Evolutionary conservation across 2,888 invertebrate genomes (phyloP).

Genomic region (Cantharis rufa): DNA sequence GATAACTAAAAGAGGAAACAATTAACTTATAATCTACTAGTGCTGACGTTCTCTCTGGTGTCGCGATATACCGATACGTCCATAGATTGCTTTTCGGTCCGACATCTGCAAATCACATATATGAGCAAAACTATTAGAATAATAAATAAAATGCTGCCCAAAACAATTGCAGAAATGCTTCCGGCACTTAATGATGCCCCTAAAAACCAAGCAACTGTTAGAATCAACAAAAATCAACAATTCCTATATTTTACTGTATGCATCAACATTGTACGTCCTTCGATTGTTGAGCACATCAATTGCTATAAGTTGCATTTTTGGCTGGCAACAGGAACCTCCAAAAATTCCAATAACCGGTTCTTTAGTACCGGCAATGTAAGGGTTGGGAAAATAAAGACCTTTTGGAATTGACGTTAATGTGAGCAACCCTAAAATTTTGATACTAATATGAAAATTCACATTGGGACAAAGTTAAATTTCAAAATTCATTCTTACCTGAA

Average conservation of each 20-base stretch:
- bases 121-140: constrained; percentile 61
- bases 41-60: not conserved
- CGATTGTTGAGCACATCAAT: constrained; percentile 70
- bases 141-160: constrained; percentile 68
- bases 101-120: constrained; percentile 53
- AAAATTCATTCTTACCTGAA: constrained; percentile 59
- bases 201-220: constrained; percentile 32
- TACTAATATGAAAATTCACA: not conserved
- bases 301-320: constrained; percentile 68
- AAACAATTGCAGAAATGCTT: constrained; percentile 70
- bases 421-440: constrained; percentile 60
- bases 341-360: constrained; percentile 70
- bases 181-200: constrained; percentile 46
- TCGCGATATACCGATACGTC: constrained; percentile 64
- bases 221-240: not conserved
- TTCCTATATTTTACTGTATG: constrained; percentile 45
- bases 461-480: not conserved
- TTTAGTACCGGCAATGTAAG: constrained; percentile 70
- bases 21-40: not conserved
- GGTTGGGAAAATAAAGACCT: constrained; percentile 65
- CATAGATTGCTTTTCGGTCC: constrained; percentile 35
- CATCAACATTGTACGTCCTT: constrained; percentile 66
- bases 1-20: no score
- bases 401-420: constrained; percentile 63
- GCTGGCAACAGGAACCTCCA: constrained; percentile 73